Conservation (phyloP, 30 jellyfish, hydroid and myxozoan species). For the Hydractinia echinata region DNA sequence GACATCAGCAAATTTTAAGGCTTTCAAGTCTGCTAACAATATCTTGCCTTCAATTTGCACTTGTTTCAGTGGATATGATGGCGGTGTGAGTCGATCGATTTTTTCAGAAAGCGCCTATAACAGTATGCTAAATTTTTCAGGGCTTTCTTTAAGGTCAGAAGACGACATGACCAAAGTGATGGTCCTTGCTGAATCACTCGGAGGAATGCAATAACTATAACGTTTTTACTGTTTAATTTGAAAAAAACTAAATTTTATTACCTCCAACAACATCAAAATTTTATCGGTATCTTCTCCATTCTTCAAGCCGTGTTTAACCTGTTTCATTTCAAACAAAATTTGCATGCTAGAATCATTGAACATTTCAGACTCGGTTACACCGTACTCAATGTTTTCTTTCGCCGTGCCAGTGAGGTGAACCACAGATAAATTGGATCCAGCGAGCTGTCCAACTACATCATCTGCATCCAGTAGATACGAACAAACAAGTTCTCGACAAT, state of each 20-base stretch:
- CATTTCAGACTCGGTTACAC: slow-evolving; percentile 49
- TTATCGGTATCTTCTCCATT: slow-evolving; percentile 48
- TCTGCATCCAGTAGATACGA: slow-evolving; percentile 23
- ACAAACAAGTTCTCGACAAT: slow-evolving; percentile 28
- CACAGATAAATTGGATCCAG: slow-evolving; percentile 23
- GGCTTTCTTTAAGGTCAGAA: slow-evolving; percentile 23
- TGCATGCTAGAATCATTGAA: slow-evolving; percentile 23
- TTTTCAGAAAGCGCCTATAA: slow-evolving; percentile 11
- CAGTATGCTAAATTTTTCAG: background rate
- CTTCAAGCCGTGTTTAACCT: slow-evolving; percentile 23
- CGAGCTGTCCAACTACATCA: slow-evolving; percentile 31
- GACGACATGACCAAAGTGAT: no score
- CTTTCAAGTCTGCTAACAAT: slow-evolving; percentile 34
- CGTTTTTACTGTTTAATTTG: no score
- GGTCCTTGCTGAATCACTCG: no score
- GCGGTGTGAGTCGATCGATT: background rate
- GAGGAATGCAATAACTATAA: no score
- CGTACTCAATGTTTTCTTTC: slow-evolving; percentile 47
- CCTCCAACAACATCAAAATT: slow-evolving; percentile 19
- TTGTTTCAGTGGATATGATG: slow-evolving; percentile 23
- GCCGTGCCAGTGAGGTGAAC: slow-evolving; percentile 30
- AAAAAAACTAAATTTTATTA: background rate
- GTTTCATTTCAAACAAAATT: slow-evolving; percentile 29
- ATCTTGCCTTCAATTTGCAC: slow-evolving; percentile 32
- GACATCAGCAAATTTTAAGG: slow-evolving; percentile 2